Conservation (phyloP, 2,888 invertebrate genomes). For the Dexiosoma caninum region DNA sequence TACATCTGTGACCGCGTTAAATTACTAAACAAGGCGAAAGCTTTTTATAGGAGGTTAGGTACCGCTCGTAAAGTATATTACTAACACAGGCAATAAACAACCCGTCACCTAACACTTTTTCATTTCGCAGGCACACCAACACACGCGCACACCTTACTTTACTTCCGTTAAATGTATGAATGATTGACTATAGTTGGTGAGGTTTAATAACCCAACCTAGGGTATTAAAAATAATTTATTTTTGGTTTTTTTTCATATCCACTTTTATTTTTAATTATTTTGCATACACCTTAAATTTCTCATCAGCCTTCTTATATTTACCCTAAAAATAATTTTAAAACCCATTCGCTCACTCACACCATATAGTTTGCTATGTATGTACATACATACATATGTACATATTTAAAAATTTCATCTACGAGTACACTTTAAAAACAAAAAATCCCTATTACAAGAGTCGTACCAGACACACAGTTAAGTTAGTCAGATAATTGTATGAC, state of each 20-base stretch:
- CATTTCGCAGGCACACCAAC: neutral
- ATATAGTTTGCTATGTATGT: constrained; percentile 31
- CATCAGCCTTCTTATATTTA: constrained; percentile 52
- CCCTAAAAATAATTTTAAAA: constrained; percentile 48
- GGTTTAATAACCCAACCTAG: constrained; percentile 41
- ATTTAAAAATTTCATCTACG: constrained; percentile 29
- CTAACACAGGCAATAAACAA: constrained; percentile 13
- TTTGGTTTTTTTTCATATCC: constrained; percentile 30
- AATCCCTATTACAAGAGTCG: constrained; percentile 13
- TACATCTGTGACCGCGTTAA: too few relatives aligned
- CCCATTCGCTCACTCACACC: constrained; percentile 48
- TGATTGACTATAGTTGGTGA: neutral
- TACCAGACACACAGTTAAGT: constrained; percentile 51
- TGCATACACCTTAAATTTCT: constrained; percentile 43
- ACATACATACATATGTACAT: too few relatives aligned
- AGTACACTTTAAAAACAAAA: constrained; percentile 15
- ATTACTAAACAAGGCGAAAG: too few relatives aligned
- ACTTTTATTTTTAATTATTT: constrained; percentile 10
- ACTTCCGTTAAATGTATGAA: constrained; percentile 57
- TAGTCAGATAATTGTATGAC: constrained; percentile 36
- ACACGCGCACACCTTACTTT: constrained; percentile 46
- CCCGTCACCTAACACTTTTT: constrained; percentile 36
- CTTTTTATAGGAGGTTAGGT: neutral
- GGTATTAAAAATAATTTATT: constrained; percentile 16
- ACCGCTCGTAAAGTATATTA: neutral